Percentiles rank a stretch among this genome's conserved stretches.
Evolutionary conservation across 1,140 invertebrate species (phyloP).

Genomic region (Sogatella furcifera): DNA sequence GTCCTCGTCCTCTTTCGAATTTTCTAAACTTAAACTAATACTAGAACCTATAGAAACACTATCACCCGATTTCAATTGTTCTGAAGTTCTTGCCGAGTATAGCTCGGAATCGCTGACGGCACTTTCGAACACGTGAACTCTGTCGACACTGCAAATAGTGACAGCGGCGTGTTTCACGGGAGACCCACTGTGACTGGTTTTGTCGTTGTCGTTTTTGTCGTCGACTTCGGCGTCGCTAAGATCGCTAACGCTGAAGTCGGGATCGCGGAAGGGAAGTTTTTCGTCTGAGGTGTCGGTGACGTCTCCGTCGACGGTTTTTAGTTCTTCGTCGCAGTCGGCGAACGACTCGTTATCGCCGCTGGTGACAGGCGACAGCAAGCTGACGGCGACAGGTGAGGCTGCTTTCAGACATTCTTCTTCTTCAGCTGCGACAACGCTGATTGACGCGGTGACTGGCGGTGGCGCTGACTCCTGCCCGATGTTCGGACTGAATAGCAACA

Average conservation of each 20-base stretch:
- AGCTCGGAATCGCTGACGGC: background rate
- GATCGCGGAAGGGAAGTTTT: background rate
- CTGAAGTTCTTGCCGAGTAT: background rate
- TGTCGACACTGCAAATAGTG: background rate
- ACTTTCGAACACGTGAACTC: slow-evolving; percentile 8
- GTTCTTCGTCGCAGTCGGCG: slow-evolving; percentile 7
- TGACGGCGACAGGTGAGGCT: background rate
- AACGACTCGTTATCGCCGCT: slow-evolving; percentile 11
- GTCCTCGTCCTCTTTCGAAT: background rate
- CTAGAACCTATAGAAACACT: background rate
- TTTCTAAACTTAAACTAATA: background rate
- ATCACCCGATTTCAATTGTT: background rate
- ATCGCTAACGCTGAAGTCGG: slow-evolving; percentile 5
- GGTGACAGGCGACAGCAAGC: background rate
- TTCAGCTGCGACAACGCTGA: background rate
- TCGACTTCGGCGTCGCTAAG: background rate
- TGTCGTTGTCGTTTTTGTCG: background rate
- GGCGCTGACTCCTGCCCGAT: slow-evolving; percentile 17
- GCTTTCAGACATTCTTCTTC: background rate
- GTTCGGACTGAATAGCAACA: slow-evolving; percentile 25
- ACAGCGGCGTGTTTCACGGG: background rate
- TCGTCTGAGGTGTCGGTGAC: slow-evolving; percentile 1
- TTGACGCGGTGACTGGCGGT: background rate
- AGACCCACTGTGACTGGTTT: background rate
- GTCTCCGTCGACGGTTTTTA: slow-evolving; percentile 6